Evolutionary conservation across 1,140 invertebrate species (phyloP), one percentile per base, ranked within the genome.

Genomic region (Batillaria attramentaria): DNA sequence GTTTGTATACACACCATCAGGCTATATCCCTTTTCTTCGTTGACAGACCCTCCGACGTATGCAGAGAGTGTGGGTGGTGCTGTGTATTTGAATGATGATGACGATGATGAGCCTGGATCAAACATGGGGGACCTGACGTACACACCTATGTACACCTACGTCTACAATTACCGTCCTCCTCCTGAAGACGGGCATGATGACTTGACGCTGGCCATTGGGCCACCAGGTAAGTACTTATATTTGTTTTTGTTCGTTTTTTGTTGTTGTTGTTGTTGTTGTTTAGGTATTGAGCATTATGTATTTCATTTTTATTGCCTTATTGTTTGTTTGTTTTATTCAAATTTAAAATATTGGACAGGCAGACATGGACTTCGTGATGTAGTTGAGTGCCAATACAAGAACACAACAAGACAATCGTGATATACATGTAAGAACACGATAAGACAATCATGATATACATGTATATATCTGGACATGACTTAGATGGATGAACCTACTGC

Each of bases 101-200:
- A 89, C 39, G 87, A 91, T 42, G 85, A 87, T 43, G 84, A 85
- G 37, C 81, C 84, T n/a, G 81, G 83, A 18, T 84, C 83, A 43
- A 89, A 89, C 65, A 89, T 89, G 88, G 88, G 88, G 33, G 88
- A 90, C 54, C 79, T 87, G 20, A 90, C 88, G 3, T 92, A 89
- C 80, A 92, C 90, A 39, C 92, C 92, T 4, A 90, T 92, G 89
- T 92, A 92, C 86, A 88, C 91, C 5, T 92, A 92, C 83, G 92
- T 92, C 6, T 90, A 91, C 79, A 89, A 92, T 74, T 92, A 91
- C 79, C 85, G 87, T 77, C 90, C 91, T 37, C 92, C 92, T 50
- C 92, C 92, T 50, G 43, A 24, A 1, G 68, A 70, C 8, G 68
- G 50, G n/a, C 68, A 39, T 46, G 68, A 70, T 3, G 42, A 70